Base-by-base conservation (phyloP, 2,113 vertebrate genomes). In the Rousettus leschenaultii region DNA sequence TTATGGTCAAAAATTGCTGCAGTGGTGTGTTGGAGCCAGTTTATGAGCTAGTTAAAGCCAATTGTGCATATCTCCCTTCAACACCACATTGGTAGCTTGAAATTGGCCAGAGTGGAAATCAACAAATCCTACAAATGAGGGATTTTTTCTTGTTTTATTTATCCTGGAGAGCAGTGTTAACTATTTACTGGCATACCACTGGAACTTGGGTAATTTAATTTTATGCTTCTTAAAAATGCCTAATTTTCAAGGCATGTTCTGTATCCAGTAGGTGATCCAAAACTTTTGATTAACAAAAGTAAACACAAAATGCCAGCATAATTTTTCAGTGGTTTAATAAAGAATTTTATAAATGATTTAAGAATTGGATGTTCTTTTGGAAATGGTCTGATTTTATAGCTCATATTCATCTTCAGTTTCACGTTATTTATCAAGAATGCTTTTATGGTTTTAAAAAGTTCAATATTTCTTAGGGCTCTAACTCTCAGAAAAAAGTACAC, bases 221-320 rank as follows among this genome's bases (percentile, higher is more conserved):
- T 88, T 91, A 85, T 78, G n/a, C 53, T 94, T 92, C 90, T 87
- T 63, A 86, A 93, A 91, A 91, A 86, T 16, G 9, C 12, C 63
- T 74, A 95, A 35, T 77, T 74, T 40, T 15, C 16, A 51, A 15
- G 78, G 63, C 15, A 51, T 91, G 73, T 86, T 95, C 43, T 95
- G 51, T 9, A 95, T n/a, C 86, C 63, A 83, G 38, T 22, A 89
- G 18, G 28, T 61, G 14, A 21, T 85, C 35, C 71, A 95, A 92
- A 93, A 88, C 26, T 90, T 77, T 70, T 83, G 18, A 66, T 65
- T 83, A 94, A 93, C 43, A 61, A 95, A 95, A 86, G 24, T 30
- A 94, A 93, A 53, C 82, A 70, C 16, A 91, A 87, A 89, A 74
- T 15, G 84, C 10, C 30, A 87, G 45, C 33, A 3, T 16, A 84